A percentile compares a stretch with the other conserved stretches of the same genome.
Evolutionary conservation across 1,140 invertebrate species (phyloP).

Genomic region (Eupeodes corollae): DNA sequence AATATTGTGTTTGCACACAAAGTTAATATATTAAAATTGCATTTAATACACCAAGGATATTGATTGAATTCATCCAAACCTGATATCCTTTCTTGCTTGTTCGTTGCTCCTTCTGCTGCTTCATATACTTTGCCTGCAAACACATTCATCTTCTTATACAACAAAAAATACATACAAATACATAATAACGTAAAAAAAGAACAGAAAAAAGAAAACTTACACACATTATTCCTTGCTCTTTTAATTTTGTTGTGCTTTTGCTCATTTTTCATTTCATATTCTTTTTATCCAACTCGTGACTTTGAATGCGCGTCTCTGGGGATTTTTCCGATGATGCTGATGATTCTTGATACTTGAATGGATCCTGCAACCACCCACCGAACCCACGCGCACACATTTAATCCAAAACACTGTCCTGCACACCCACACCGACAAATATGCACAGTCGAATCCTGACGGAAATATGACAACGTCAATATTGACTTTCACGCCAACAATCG

Average conservation of each 20-base stretch:
- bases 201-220: no score
- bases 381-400: not conserved
- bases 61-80: no score
- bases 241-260: not conserved
- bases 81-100: no score
- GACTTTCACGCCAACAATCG: conserved; percentile 68
- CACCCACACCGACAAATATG: not conserved
- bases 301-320: no score
- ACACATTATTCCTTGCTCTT: not conserved
- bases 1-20: not conserved
- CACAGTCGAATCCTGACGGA: conserved; percentile 63
- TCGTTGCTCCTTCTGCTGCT: no score
- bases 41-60: no score
- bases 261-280: not conserved
- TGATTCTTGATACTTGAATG: not conserved
- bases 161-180: no score
- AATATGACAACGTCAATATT: conserved; percentile 74
- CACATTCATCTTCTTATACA: no score
- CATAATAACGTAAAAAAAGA: no score
- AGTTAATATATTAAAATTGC: no score
- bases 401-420: not conserved
- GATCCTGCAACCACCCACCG: not conserved
- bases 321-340: not conserved
- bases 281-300: not conserved
- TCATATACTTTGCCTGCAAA: no score